These are phyloP conservation scores for Gavialis gangeticus DNA, from an alignment of 2,113 vertebrate genomes.

Conservation along the genomic window DNA sequence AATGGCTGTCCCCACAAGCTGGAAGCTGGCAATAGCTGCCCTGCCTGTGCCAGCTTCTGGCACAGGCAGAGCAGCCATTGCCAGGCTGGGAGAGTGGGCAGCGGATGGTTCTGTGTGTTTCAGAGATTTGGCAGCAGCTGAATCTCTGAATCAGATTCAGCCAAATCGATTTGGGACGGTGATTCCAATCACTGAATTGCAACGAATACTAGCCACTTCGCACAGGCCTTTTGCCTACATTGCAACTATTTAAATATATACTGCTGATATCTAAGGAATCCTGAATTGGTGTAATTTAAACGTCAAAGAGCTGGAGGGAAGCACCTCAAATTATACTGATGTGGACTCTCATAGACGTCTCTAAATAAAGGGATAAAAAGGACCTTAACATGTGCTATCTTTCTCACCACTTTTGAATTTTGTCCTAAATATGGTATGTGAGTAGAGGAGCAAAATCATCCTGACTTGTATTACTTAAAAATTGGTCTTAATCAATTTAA, in stretches of 20 bases:
- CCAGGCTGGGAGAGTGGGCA: no score
- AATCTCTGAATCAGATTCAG: no score
- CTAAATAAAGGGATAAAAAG: not conserved
- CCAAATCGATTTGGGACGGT: no score
- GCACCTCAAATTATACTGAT: not conserved
- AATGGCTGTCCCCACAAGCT: no score
- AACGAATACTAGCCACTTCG: no score
- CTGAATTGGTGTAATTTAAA: not conserved
- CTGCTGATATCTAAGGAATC: not conserved
- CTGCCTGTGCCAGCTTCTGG: no score
- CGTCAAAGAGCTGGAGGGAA: not conserved
- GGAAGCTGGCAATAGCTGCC: no score
- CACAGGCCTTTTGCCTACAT: not conserved
- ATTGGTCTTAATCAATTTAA: not conserved
- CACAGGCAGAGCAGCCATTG: no score
- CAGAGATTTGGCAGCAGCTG: no score
- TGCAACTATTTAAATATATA: not conserved
- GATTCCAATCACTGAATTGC: no score
- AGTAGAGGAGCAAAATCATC: not conserved
- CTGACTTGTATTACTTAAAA: not conserved
- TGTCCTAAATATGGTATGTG: not conserved
- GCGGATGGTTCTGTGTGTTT: no score
- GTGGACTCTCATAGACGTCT: not conserved
- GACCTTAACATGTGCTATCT: not conserved
- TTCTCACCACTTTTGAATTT: not conserved